Conservation (phyloP, 2,797 vertebrate species). For the Nannoperca australis region DNA sequence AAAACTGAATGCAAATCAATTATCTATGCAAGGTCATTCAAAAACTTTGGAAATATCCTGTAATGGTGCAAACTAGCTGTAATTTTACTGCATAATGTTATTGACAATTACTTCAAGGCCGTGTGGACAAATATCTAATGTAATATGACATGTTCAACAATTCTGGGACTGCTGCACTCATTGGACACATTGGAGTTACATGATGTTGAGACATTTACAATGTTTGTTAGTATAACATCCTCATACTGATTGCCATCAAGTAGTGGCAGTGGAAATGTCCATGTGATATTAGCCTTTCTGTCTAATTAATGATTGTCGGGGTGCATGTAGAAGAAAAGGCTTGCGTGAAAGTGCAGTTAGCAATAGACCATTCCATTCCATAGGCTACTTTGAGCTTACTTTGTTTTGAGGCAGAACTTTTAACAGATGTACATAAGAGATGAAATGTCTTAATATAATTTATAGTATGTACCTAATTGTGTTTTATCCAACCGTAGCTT, state of each 20-base stretch:
- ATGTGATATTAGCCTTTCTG: slow-evolving; percentile 24
- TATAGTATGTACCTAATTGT: slow-evolving; percentile 56
- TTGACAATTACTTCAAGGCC: slow-evolving; percentile 13
- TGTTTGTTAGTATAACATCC: slow-evolving; percentile 12
- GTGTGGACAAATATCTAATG: slow-evolving; percentile 20
- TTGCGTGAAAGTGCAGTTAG: slow-evolving; percentile 22
- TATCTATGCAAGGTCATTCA: slow-evolving; percentile 74
- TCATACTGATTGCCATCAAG: slow-evolving; percentile 7
- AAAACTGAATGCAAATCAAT: slow-evolving; percentile 55
- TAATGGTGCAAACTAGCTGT: slow-evolving; percentile 53
- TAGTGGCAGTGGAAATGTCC: slow-evolving; percentile 12
- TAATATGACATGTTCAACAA: slow-evolving; percentile 18
- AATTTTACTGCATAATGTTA: slow-evolving; percentile 48
- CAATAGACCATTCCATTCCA: slow-evolving; percentile 21
- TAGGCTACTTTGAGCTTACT: slow-evolving; percentile 13
- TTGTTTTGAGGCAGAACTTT: slow-evolving; percentile 38
- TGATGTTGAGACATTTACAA: slow-evolving; percentile 6
- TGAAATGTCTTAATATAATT: slow-evolving; percentile 55
- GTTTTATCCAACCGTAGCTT: slow-evolving; percentile 45
- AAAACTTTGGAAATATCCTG: slow-evolving; percentile 37
- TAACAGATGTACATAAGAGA: slow-evolving; percentile 60
- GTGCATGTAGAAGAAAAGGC: slow-evolving; percentile 25
- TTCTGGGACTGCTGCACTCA: slow-evolving; percentile 14
- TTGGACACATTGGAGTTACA: slow-evolving; percentile 9
- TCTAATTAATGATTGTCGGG: slow-evolving; percentile 28